Percentiles rank a stretch among this genome's conserved stretches.
Evolutionary conservation across 1,140 invertebrate species (phyloP).

Genomic region (Drosophila serrata): DNA sequence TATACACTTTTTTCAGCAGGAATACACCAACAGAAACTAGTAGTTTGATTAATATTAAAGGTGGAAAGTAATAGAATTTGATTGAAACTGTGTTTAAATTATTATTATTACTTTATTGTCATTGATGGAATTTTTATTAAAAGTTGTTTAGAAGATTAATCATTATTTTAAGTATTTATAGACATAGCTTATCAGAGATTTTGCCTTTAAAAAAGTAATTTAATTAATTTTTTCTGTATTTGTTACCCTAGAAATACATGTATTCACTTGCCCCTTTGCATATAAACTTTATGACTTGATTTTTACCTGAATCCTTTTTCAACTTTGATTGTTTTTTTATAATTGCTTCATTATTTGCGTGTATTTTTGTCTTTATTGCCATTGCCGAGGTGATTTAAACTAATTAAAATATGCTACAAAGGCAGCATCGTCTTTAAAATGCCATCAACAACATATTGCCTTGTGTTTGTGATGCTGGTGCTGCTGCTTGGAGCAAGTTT

Average conservation of each 20-base stretch:
- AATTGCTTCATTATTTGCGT: conserved; percentile 30
- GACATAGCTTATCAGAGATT: no score
- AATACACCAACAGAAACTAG: background rate
- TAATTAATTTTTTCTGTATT: background rate
- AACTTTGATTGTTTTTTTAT: conserved; percentile 34
- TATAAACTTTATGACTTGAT: background rate
- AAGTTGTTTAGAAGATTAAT: background rate
- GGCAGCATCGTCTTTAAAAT: conserved; percentile 56
- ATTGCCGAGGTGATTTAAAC: conserved; percentile 32
- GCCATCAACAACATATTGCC: conserved; percentile 70
- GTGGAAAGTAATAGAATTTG: background rate
- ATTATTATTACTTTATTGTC: background rate
- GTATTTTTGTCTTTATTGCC: conserved; percentile 7
- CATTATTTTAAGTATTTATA: no score
- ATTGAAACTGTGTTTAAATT: background rate
- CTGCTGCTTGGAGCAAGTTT: conserved; percentile 43
- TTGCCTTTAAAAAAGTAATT: background rate
- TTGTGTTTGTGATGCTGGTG: conserved; percentile 11
- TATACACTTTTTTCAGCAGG: conserved; percentile 27
- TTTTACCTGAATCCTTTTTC: background rate
- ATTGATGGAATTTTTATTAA: no score
- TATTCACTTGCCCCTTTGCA: background rate
- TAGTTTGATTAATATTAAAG: background rate
- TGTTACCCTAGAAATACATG: no score
- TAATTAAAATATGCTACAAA: conserved; percentile 66